Evolutionary conservation across 30 jellyfish, hydroid and myxozoan genomes (phyloP).

Genomic region (Chironex yamaguchii): DNA sequence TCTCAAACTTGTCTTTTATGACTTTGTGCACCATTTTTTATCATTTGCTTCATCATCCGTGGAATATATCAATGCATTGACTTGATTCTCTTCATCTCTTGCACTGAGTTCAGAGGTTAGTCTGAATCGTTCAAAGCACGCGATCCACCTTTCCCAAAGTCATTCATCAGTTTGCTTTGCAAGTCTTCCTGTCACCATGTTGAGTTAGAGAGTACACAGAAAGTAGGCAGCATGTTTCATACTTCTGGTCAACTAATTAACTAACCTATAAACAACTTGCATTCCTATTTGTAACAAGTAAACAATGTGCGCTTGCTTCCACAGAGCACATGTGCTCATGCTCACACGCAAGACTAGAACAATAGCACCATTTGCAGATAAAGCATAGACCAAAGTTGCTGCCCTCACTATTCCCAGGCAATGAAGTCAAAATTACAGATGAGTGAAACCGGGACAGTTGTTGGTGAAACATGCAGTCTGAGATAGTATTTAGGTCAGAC

Average conservation of each 20-base stretch:
- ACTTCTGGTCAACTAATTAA: too few species aligned
- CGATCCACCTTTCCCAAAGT: too few species aligned
- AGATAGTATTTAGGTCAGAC: constrained; percentile 53
- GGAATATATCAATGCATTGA: not conserved
- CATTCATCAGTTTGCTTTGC: too few species aligned
- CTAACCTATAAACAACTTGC: too few species aligned
- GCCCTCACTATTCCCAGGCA: constrained; percentile 38
- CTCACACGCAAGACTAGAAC: too few species aligned
- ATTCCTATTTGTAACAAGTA: too few species aligned
- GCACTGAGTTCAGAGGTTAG: not conserved
- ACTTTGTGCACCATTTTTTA: not conserved
- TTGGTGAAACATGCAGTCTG: constrained; percentile 38
- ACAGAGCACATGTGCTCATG: too few species aligned
- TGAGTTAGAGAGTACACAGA: too few species aligned
- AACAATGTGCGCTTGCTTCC: too few species aligned
- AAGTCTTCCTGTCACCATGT: too few species aligned
- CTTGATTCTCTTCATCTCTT: constrained; percentile 5
- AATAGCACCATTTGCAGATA: too few species aligned
- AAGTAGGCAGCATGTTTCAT: too few species aligned
- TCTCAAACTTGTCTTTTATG: not conserved
- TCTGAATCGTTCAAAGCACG: not conserved
- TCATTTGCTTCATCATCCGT: not conserved
- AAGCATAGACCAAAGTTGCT: constrained; percentile 41
- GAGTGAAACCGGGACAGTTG: constrained; percentile 50
- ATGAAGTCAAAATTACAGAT: constrained; percentile 47